Percentiles rank a stretch among this genome's conserved stretches.
Evolutionary conservation across 2,888 invertebrate genomes (phyloP).

Genomic region (Spodoptera littoralis): DNA sequence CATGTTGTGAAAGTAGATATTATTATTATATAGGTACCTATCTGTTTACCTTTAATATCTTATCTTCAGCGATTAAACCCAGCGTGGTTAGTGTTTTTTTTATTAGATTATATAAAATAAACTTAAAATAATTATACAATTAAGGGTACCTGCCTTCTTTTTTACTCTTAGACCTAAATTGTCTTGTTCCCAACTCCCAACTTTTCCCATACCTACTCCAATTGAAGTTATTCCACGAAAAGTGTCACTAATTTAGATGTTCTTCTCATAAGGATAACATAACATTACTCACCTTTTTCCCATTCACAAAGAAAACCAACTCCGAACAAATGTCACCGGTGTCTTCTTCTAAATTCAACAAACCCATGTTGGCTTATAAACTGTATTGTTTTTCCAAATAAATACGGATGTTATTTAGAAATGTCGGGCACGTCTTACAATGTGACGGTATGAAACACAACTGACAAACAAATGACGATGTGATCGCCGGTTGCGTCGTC

Average conservation of each 20-base stretch:
- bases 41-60: slow-evolving; percentile 25
- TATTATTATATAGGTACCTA: background rate
- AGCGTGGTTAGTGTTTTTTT: background rate
- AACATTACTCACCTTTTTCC: slow-evolving; percentile 79
- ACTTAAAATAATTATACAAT: background rate
- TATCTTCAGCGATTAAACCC: slow-evolving; percentile 12
- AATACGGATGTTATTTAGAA: slow-evolving; percentile 9
- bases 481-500: slow-evolving; percentile 28
- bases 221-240: slow-evolving; percentile 24
- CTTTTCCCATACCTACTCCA: slow-evolving; percentile 11
- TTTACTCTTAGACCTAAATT: background rate
- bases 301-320: slow-evolving; percentile 85
- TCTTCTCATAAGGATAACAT: slow-evolving; percentile 5
- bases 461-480: slow-evolving; percentile 44
- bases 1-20: no score
- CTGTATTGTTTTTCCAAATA: slow-evolving; percentile 21
- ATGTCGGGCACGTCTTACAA: slow-evolving; percentile 56
- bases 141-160: background rate
- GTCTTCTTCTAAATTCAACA: slow-evolving; percentile 77
- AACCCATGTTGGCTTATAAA: slow-evolving; percentile 69
- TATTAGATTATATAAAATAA: background rate
- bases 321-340: slow-evolving; percentile 68
- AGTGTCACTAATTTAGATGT: slow-evolving; percentile 10
- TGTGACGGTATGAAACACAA: slow-evolving; percentile 44
- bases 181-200: slow-evolving; percentile 4